A percentile compares a stretch with the other conserved stretches of the same genome.
phyloP scores from a whole-genome alignment of 2,113 vertebrate genomes.

The Rhegmatorhina hoffmannsi region DNA sequence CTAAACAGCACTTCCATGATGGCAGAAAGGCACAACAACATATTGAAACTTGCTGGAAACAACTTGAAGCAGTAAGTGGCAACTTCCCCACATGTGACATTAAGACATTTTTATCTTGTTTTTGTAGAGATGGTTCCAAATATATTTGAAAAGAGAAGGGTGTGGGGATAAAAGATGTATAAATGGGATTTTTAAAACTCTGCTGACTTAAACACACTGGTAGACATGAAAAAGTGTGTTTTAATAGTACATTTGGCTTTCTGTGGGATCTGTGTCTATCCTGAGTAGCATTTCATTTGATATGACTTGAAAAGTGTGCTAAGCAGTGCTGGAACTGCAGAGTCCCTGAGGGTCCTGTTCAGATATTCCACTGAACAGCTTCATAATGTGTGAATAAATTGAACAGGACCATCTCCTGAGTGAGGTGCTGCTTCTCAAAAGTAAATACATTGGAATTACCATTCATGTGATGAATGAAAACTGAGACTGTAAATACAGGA shows the following conservation, averaged over 20 bases:
- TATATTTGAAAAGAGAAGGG: background rate
- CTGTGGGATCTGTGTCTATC: background rate
- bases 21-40: slow-evolving; percentile 97
- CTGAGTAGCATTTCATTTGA: background rate
- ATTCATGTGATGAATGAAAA: background rate
- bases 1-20: slow-evolving; percentile 90
- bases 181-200: background rate
- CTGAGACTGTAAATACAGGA: background rate
- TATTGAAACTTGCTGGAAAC: slow-evolving; percentile 95
- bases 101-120: background rate
- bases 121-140: background rate
- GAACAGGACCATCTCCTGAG: background rate
- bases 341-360: background rate
- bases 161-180: background rate
- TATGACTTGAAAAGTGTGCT: background rate
- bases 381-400: background rate
- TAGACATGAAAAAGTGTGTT: background rate
- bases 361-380: background rate
- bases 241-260: background rate
- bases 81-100: background rate
- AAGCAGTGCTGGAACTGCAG: background rate
- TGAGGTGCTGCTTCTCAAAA: background rate
- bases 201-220: background rate
- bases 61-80: slow-evolving; percentile 89
- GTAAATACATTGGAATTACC: background rate